Conservation (phyloP, 1,140 invertebrate species). For the Drosophila sucinea region DNA sequence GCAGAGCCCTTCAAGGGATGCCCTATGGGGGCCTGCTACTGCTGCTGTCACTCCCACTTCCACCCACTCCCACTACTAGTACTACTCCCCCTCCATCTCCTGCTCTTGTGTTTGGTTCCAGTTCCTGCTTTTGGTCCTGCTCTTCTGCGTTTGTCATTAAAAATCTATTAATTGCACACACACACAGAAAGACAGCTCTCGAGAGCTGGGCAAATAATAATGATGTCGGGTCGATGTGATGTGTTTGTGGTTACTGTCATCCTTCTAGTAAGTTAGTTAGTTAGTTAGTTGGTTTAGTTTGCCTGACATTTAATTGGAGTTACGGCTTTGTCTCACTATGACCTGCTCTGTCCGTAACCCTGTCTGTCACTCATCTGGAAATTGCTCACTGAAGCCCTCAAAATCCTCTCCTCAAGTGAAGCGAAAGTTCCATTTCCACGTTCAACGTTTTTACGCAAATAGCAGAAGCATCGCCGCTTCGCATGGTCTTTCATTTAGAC, state of each 20-base stretch:
- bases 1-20: constrained; percentile 61
- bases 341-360: background rate
- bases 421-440: constrained; percentile 38
- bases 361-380: constrained; percentile 1
- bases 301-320: constrained; percentile 47
- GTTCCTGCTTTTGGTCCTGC: constrained; percentile 3
- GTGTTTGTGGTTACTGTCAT: background rate
- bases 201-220: constrained; percentile 56
- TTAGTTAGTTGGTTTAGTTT: constrained; percentile 21
- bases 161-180: constrained; percentile 80
- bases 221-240: constrained; percentile 40
- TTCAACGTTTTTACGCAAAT: constrained; percentile 57
- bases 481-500: constrained; percentile 18
- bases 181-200: constrained; percentile 35
- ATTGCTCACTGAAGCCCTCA: constrained; percentile 62
- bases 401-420: constrained; percentile 51
- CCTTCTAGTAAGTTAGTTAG: constrained; percentile 26
- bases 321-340: constrained; percentile 59
- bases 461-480: constrained; percentile 25
- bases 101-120: background rate
- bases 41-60: background rate
- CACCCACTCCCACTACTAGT: background rate
- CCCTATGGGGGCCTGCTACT: constrained; percentile 41
- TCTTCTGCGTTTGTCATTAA: constrained; percentile 66
- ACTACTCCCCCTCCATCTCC: background rate